phyloP scores from a whole-genome alignment of 2,797 vertebrate genomes.

The Oreonectes daqikongensis region DNA sequence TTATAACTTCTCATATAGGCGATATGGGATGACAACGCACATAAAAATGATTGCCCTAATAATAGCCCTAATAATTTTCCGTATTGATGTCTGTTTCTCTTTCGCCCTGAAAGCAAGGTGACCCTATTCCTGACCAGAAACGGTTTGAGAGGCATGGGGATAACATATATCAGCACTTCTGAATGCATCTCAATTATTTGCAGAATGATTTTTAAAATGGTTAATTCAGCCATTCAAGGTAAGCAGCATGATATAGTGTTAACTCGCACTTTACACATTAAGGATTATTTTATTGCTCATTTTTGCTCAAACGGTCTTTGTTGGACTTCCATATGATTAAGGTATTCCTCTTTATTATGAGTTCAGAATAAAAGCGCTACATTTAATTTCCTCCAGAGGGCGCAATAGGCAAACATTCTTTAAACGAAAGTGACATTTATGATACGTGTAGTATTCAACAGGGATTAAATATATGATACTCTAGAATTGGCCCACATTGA shows the following conservation, averaged over 20 bases:
- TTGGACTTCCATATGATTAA: constrained; percentile 31
- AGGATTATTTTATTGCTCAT: neutral
- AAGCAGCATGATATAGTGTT: neutral
- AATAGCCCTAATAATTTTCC: neutral
- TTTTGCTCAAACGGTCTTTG: neutral
- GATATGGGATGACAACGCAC: neutral
- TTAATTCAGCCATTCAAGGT: constrained; percentile 36
- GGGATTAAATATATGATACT: neutral
- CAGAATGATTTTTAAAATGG: neutral
- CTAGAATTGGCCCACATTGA: neutral
- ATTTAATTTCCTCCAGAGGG: constrained; percentile 24
- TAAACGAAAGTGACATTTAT: neutral
- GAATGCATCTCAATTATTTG: constrained; percentile 16
- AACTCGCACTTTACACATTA: neutral
- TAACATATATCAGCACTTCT: constrained; percentile 30
- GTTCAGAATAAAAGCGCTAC: neutral
- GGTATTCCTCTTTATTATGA: neutral
- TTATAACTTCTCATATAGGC: neutral
- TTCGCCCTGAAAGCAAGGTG: constrained; percentile 57
- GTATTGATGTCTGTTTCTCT: constrained; percentile 7
- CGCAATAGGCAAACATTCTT: neutral
- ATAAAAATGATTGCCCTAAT: neutral
- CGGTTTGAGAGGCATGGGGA: constrained; percentile 42
- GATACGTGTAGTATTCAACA: neutral
- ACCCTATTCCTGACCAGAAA: constrained; percentile 43